Conservation (phyloP, 1,140 invertebrate genomes). For the Callitettix versicolor region DNA sequence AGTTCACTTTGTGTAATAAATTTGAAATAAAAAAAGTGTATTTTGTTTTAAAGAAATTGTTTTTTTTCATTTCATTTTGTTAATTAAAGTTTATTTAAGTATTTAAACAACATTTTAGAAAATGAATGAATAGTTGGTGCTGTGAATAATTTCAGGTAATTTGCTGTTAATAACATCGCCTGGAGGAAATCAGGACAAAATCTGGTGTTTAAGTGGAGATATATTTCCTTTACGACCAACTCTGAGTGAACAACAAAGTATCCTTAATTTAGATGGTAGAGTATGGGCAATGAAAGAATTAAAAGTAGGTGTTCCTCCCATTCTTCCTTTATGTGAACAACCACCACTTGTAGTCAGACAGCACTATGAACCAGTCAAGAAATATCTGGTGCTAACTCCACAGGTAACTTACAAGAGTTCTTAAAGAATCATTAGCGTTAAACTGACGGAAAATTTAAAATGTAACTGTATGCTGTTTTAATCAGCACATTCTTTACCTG, state of each 20-base stretch:
- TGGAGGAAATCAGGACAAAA: constrained; percentile 39
- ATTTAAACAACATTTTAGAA: too few species aligned
- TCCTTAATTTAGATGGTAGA: constrained; percentile 66
- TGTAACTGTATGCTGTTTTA: too few species aligned
- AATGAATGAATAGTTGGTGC: too few species aligned
- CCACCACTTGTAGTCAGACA: constrained; percentile 35
- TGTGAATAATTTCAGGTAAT: constrained; percentile 48
- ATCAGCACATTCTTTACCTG: too few species aligned
- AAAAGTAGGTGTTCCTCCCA: background rate
- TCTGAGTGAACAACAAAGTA: constrained; percentile 62
- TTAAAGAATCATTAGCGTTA: too few species aligned
- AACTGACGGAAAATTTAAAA: too few species aligned
- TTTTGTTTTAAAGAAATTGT: too few species aligned
- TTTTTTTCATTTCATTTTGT: too few species aligned
- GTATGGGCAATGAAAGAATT: constrained; percentile 73
- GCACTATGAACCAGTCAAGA: constrained; percentile 58
- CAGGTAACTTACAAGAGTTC: constrained; percentile 41
- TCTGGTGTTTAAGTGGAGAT: constrained; percentile 67
- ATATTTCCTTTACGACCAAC: constrained; percentile 50
- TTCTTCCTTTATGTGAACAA: background rate
- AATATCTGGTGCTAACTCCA: constrained; percentile 76
- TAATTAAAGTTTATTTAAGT: too few species aligned
- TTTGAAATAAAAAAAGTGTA: too few species aligned
- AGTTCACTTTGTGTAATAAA: too few species aligned
- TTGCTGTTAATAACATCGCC: constrained; percentile 56